Conservation (phyloP, 2,888 invertebrate genomes). For the Megaustenia siamemsis region DNA sequence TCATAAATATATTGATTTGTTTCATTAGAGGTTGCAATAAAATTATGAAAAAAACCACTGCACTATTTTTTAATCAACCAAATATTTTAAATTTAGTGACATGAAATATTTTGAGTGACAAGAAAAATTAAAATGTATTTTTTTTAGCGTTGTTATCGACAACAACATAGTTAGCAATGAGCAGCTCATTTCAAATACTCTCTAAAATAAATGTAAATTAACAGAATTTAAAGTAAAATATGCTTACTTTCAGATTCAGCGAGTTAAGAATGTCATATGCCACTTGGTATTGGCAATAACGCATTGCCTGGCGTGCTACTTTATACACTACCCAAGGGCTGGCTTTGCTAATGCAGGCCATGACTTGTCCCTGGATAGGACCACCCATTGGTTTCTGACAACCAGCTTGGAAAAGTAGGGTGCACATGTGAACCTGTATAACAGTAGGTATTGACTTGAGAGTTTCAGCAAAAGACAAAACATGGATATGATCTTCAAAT, state of each 20-base stretch:
- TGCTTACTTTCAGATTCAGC: slow-evolving; percentile 44
- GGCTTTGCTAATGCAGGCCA: slow-evolving; percentile 59
- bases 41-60: too few species aligned
- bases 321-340: slow-evolving; percentile 88
- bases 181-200: too few species aligned
- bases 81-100: too few species aligned
- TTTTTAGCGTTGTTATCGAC: too few species aligned
- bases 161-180: too few species aligned
- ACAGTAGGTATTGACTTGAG: not conserved
- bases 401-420: slow-evolving; percentile 88
- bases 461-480: not conserved
- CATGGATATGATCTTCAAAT: not conserved
- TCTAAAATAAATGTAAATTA: too few species aligned
- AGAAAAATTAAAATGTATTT: too few species aligned
- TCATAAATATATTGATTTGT: too few species aligned
- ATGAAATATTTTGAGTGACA: too few species aligned
- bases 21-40: too few species aligned
- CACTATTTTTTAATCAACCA: too few species aligned
- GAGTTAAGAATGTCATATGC: slow-evolving; percentile 85
- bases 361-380: slow-evolving; percentile 64
- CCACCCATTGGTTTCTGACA: slow-evolving; percentile 63
- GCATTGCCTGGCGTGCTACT: slow-evolving; percentile 90
- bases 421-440: slow-evolving; percentile 86
- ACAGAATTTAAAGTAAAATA: not conserved
- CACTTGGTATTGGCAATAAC: slow-evolving; percentile 88